These are phyloP conservation scores for Xestobium rufovillosum DNA, from an alignment of 2,888 invertebrate genomes.

Conservation along the genomic window DNA sequence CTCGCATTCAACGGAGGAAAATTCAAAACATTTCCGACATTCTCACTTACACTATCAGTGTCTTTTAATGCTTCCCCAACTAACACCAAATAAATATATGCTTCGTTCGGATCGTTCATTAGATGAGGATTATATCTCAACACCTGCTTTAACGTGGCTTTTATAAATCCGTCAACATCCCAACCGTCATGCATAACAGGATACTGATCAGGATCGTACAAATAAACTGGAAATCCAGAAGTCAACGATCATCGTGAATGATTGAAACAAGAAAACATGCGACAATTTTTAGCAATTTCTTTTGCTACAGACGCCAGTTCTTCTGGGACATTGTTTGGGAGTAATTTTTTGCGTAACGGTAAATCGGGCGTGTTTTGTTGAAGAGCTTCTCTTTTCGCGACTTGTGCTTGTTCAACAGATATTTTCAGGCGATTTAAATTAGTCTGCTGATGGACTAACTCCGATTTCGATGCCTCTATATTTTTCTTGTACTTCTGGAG, in stretches of 20 bases:
- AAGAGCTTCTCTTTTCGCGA: conserved; percentile 80
- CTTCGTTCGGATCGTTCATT: conserved; percentile 73
- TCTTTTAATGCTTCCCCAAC: conserved; percentile 69
- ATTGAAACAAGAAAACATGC: conserved; percentile 90
- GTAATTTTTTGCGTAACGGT: conserved; percentile 70
- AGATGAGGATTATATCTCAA: conserved; percentile 80
- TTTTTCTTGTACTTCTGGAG: conserved; percentile 72
- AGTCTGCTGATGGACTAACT: conserved; percentile 72
- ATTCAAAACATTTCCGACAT: conserved; percentile 41
- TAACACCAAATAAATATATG: conserved; percentile 81
- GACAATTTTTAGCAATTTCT: conserved; percentile 49
- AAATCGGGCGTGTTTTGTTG: conserved; percentile 86
- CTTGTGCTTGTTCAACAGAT: conserved; percentile 86
- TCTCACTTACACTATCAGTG: conserved; percentile 41
- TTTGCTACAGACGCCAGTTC: conserved; percentile 45
- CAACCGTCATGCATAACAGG: conserved; percentile 59
- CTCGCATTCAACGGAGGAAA: conserved; percentile 34
- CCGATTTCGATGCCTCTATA: conserved; percentile 79
- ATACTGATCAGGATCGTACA: conserved; percentile 77
- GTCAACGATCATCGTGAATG: conserved; percentile 89
- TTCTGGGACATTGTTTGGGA: conserved; percentile 53
- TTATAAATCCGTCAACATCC: conserved; percentile 76
- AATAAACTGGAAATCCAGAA: conserved; percentile 86
- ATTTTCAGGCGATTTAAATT: conserved; percentile 83
- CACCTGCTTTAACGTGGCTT: conserved; percentile 75